Base-by-base conservation (phyloP, 1,140 invertebrate species). In the Pseudobourletiella spinata region DNA sequence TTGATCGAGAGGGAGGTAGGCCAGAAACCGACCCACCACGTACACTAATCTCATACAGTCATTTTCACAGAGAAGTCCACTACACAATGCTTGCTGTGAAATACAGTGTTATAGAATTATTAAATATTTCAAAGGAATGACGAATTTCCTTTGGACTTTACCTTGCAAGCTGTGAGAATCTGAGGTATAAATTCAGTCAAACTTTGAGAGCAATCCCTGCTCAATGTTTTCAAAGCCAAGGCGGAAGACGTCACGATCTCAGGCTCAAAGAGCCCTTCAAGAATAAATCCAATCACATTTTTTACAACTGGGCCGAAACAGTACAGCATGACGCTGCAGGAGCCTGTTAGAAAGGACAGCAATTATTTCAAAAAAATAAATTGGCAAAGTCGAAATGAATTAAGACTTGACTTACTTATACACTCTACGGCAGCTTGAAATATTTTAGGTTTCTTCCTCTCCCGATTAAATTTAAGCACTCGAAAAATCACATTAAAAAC, bases 381-480 rank as follows among this genome's bases (percentile, higher is more conserved):
- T n/a, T 43, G n/a, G n/a, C n/a, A n/a, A n/a, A n/a, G 15, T 16
- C 20, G 8, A 44, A 62, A 28, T 35, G 26, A 44, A 57, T 29
- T 26, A 32, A 63, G 8, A 32, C 18, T 44, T 39, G 15, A 56
- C 67, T 58, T 57, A 66, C 67, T 69, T 30, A 69, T 66, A 29
- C 67, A 69, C 30, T 69, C 67, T 28, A 66, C 57, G 26, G 67
- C 67, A 14, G 67, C 64, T 57, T 66, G 64, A 29, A 64, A 69
- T 18, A 69, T 18, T 55, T 66, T 66, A 11, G 67, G 62, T 24
- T 57, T 54, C 11, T 35, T 32, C 22, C 35, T 26, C 15, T 54
- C 50, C 43, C 59, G 61, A 46, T 66, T 66, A 15, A 69, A 57
- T 51, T 69, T 64, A 14, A 69, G 39, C 32, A 66, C 56, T 15